A percentile compares a stretch with the other conserved stretches of the same genome.
Conservation (phyloP, 2,113 vertebrate genomes). For the Labeo catla region DNA sequence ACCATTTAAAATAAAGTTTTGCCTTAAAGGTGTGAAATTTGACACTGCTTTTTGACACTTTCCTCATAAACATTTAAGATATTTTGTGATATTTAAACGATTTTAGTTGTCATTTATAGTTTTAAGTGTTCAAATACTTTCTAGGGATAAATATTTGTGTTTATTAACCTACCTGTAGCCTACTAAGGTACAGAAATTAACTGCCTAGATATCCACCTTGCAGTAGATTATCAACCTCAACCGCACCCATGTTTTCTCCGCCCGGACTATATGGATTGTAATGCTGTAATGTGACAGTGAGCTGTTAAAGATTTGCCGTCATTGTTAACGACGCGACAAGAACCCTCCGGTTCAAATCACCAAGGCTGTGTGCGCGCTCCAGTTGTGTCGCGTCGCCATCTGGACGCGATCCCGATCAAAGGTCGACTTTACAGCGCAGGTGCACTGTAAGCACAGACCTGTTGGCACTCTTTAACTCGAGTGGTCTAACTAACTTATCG, state of each 20-base stretch:
- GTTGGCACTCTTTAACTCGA: constrained; percentile 56
- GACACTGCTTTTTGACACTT: too few relatives aligned
- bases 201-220: neutral
- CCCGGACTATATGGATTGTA: neutral
- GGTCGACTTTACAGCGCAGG: constrained; percentile 62
- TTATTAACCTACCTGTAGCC: neutral
- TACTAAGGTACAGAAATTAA: neutral
- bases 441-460: constrained; percentile 60
- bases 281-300: neutral
- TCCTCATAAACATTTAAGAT: too few relatives aligned
- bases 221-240: neutral
- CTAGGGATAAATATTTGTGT: neutral
- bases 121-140: neutral
- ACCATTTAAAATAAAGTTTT: neutral
- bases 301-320: neutral
- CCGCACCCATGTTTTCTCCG: neutral
- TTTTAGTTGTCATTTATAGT: neutral
- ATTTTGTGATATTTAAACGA: neutral
- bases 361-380: neutral
- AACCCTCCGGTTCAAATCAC: neutral
- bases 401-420: constrained; percentile 65
- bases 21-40: neutral
- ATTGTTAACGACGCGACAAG: neutral
- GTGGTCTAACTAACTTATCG: constrained; percentile 46
- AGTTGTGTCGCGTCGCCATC: neutral